A percentile compares a stretch with the other conserved stretches of the same genome.
Conservation (phyloP, 2,797 vertebrate species). For the Sorex maritimensis region DNA sequence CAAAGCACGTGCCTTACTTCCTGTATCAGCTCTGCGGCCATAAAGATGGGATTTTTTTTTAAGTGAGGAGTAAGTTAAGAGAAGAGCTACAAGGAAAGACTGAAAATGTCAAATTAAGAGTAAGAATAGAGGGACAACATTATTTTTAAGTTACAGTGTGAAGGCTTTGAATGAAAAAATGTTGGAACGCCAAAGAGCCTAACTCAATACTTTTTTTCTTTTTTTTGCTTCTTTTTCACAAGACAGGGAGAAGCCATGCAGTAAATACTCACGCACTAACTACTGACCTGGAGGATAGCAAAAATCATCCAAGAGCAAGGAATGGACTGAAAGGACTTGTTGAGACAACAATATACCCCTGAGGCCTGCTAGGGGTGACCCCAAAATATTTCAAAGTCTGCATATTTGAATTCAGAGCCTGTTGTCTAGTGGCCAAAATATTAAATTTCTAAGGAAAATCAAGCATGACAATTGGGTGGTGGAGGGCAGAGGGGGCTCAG, state of each 20-base stretch:
- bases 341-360: background rate
- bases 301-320: background rate
- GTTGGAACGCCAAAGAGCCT: background rate
- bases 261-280: background rate
- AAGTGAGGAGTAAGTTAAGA: conserved; percentile 3
- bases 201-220: background rate
- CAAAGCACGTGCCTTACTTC: no score
- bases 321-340: background rate
- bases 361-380: background rate
- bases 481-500: no score
- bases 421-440: conserved; percentile 37
- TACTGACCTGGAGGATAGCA: background rate
- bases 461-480: no score
- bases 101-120: background rate
- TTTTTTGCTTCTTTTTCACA: background rate
- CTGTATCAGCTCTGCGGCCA: no score
- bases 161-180: background rate
- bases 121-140: background rate
- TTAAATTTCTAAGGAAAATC: background rate
- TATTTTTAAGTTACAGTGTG: background rate
- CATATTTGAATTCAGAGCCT: background rate
- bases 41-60: background rate
- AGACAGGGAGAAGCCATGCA: background rate
- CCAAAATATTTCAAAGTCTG: background rate
- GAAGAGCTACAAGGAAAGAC: background rate